Evolutionary conservation across 2,113 vertebrate genomes (phyloP), one percentile per base, ranked within the genome.

Genomic region (Micronycteris hirsuta): DNA sequence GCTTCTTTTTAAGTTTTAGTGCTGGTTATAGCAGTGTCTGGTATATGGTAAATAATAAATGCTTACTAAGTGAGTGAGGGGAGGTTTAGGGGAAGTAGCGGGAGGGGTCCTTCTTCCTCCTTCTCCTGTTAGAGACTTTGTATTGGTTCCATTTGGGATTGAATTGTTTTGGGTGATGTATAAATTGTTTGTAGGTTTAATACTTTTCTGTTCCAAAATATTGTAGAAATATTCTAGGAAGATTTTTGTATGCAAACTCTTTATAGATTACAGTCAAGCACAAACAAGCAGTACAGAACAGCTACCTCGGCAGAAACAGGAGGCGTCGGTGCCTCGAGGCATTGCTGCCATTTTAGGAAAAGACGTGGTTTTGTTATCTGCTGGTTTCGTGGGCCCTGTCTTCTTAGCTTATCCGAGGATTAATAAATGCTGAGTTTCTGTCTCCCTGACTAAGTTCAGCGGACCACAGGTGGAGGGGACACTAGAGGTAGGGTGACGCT

Each of bases 181-280:
- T 83, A 71, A n/a, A 52, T 86, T 95, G 85, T 89, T 86, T 89
- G 58, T 82, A 76, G 77, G 31, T 8, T 89, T 92, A 47, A 56
- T 85, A 16, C 26, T 73, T 70, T 87, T 85, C 31, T 63, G 19
- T 38, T 88, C 41, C 7, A 33, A 38, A 71, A 82, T 82, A 31
- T 70, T 77, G 95, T 68, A 41, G 17, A 92, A 77, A 43, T 73
- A 78, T 65, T 73, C 74, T 85, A 36, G 73, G 67, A 85, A 65
- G 65, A 65, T 19, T 81, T 70, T 54, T 43, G 2, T 70, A 43
- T 90, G 31, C 31, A 43, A 58, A 38, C 45, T 74, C 7, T 85
- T 70, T 88, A 28, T 36, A 58, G 67, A 22, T 77, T 71, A 77
- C 52, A 89, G 56, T 41, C 65, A 6, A 26, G 17, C 45, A 38